phyloP scores from a whole-genome alignment of 2,113 vertebrate genomes.

The Bos javanicus region DNA sequence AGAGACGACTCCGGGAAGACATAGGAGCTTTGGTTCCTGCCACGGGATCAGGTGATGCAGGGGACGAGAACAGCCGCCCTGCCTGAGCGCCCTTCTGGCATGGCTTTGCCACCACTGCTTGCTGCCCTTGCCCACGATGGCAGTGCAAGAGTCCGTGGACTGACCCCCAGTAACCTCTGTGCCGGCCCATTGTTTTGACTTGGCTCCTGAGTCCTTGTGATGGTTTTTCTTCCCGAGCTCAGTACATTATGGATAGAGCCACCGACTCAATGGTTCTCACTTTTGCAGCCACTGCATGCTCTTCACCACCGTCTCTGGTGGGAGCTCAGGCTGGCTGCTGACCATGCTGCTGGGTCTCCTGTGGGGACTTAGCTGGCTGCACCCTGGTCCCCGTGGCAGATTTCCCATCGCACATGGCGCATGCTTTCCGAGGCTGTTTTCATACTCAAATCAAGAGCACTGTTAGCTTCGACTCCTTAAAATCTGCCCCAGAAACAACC shows the following conservation, averaged over 20 bases:
- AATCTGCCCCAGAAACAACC: not conserved
- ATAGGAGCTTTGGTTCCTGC: not conserved
- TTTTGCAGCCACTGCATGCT: not conserved
- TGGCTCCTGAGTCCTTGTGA: not conserved
- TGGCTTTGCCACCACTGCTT: slow-evolving; percentile 42
- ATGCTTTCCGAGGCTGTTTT: not conserved
- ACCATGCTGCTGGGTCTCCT: not conserved
- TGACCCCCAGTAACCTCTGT: not conserved
- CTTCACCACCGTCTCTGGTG: not conserved
- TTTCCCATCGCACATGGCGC: not conserved
- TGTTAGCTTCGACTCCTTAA: not conserved
- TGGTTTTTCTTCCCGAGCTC: not conserved
- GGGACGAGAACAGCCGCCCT: not conserved
- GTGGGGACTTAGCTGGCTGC: not conserved
- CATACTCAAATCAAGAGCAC: not conserved
- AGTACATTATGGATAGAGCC: not conserved
- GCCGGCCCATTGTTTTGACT: not conserved
- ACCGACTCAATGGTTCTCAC: not conserved
- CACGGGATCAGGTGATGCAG: slow-evolving; percentile 36
- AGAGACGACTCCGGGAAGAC: slow-evolving; percentile 40
- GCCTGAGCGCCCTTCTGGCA: not conserved
- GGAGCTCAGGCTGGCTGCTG: not conserved
- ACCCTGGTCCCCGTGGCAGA: not conserved
- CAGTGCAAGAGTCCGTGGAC: not conserved
- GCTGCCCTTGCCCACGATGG: not conserved